phyloP scores from a whole-genome alignment of 2,797 vertebrate genomes.

The Lacerta agilis region DNA sequence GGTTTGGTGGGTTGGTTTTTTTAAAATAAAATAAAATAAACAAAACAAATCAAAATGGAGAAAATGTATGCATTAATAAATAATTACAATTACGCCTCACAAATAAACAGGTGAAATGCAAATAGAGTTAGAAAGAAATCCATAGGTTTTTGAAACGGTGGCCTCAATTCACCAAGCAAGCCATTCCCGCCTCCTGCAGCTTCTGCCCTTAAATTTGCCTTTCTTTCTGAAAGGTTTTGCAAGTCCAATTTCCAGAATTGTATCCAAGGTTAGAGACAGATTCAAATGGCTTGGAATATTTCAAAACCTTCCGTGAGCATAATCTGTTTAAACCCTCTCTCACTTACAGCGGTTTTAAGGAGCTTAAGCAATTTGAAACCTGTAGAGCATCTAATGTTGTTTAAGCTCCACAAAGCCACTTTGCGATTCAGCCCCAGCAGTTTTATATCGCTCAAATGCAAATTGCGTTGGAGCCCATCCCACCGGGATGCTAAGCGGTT shows the following conservation, averaged over 20 bases:
- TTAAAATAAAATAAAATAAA: neutral
- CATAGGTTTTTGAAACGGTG: neutral
- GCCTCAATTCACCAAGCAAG: neutral
- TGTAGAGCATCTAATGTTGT: constrained; percentile 21
- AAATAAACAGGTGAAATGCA: neutral
- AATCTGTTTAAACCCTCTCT: constrained; percentile 41
- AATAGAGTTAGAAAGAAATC: neutral
- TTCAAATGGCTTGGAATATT: constrained; percentile 4
- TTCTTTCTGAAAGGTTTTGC: neutral
- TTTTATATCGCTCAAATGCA: neutral
- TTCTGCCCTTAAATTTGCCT: neutral
- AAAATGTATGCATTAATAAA: neutral
- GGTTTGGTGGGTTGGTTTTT: too few species aligned
- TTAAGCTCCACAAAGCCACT: constrained; percentile 18
- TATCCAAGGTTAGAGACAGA: neutral
- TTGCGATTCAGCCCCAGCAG: neutral
- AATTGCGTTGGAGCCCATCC: neutral
- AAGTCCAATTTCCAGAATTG: neutral
- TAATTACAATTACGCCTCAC: neutral
- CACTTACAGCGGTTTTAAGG: constrained; percentile 31
- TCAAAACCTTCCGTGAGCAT: neutral
- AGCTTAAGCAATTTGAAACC: constrained; percentile 37
- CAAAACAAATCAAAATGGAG: neutral
- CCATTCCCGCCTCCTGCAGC: neutral
- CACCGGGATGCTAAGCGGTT: neutral